phyloP scores from a whole-genome alignment of 1,140 invertebrate species.

The Diprion similis region DNA sequence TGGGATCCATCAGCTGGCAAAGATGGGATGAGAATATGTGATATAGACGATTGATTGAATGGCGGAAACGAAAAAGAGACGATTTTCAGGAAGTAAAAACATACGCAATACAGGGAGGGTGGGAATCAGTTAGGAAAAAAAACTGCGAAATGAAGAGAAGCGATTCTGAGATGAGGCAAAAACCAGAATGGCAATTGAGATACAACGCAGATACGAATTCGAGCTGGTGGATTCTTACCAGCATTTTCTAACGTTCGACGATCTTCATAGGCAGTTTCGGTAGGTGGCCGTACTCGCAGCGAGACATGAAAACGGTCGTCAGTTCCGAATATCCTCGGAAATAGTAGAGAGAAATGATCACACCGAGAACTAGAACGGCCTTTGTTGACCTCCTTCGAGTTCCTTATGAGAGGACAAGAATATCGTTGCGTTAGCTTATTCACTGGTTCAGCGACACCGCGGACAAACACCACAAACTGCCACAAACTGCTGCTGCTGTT shows the following conservation, averaged over 20 bases:
- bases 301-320: constrained; percentile 27
- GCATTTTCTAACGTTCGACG: constrained; percentile 43
- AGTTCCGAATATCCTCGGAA: constrained; percentile 5
- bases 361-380: constrained; percentile 14
- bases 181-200: too few species aligned
- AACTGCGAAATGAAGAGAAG: too few species aligned
- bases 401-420: background rate
- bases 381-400: constrained; percentile 30
- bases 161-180: too few species aligned
- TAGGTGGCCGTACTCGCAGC: constrained; percentile 4
- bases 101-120: too few species aligned
- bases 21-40: too few species aligned
- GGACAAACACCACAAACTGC: constrained; percentile 25
- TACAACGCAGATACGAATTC: too few species aligned
- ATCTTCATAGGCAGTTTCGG: constrained; percentile 33
- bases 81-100: too few species aligned
- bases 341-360: constrained; percentile 21
- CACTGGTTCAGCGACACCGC: constrained; percentile 31
- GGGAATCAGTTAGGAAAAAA: too few species aligned
- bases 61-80: too few species aligned
- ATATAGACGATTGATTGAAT: too few species aligned
- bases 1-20: too few species aligned
- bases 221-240: constrained; percentile 35
- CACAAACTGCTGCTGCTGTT: background rate
- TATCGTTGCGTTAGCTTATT: background rate